These are phyloP conservation scores for Ctenosaura bakeri DNA, from an alignment of 2,797 vertebrate genomes.

Conservation along the genomic window DNA sequence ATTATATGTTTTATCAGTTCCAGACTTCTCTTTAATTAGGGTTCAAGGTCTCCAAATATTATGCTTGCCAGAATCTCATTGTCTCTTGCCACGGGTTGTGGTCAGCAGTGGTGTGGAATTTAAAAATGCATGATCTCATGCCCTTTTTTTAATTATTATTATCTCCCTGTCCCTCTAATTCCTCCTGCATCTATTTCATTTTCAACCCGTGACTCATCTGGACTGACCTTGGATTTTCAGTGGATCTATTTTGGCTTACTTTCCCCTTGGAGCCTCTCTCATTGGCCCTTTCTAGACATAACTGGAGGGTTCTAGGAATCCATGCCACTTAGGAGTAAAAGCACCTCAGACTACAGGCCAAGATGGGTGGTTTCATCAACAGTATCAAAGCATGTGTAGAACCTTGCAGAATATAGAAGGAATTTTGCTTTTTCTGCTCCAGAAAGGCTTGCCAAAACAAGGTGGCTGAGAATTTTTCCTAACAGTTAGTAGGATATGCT, in stretches of 20 bases:
- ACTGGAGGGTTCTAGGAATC: not conserved
- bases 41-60: too few species aligned
- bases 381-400: not conserved
- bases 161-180: too few species aligned
- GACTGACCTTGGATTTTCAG: not conserved
- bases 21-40: too few species aligned
- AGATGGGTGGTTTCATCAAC: too few species aligned
- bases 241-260: not conserved
- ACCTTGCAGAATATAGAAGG: not conserved
- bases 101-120: not conserved
- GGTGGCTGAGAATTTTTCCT: not conserved
- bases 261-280: not conserved
- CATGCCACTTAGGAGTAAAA: not conserved
- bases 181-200: not conserved
- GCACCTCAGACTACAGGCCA: too few species aligned
- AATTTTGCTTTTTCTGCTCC: not conserved
- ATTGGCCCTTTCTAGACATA: not conserved
- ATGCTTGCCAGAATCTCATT: not conserved
- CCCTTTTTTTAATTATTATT: too few species aligned
- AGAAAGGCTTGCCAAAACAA: not conserved
- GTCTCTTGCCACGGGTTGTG: not conserved
- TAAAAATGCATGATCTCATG: too few species aligned
- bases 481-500: not conserved
- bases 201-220: not conserved
- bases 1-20: too few species aligned